These are phyloP conservation scores for Atherix ibis DNA, from an alignment of 2,888 invertebrate genomes.

Conservation along the genomic window DNA sequence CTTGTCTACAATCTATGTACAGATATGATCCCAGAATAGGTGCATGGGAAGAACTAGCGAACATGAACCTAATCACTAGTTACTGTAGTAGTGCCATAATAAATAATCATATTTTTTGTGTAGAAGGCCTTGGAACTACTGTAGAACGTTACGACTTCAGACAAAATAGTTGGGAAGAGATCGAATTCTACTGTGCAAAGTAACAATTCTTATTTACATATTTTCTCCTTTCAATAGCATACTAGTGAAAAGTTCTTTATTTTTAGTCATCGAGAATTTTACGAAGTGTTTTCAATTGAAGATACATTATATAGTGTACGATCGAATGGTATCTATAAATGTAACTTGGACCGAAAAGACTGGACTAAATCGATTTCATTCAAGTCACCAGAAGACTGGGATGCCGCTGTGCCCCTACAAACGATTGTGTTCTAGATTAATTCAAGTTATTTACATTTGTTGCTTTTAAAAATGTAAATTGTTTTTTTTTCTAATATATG, in stretches of 20 bases:
- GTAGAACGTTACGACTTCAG: conserved; percentile 21
- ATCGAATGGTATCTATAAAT: conserved; percentile 18
- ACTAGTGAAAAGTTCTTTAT: too few relatives aligned
- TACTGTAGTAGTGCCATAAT: conserved; percentile 20
- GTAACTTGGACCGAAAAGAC: conserved; percentile 14
- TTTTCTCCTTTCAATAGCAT: too few relatives aligned
- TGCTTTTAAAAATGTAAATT: conserved; percentile 15
- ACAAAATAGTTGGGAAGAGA: conserved; percentile 18
- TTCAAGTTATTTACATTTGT: too few relatives aligned
- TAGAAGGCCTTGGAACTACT: conserved; percentile 19
- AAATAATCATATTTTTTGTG: conserved; percentile 18
- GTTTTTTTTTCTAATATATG: too few relatives aligned
- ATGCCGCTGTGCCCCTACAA: conserved; percentile 19
- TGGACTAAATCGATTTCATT: conserved; percentile 17
- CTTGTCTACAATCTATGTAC: conserved; percentile 18
- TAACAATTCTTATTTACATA: too few relatives aligned
- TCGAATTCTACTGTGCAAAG: conserved; percentile 19
- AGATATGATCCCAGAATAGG: conserved; percentile 19
- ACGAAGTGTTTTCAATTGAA: conserved; percentile 19
- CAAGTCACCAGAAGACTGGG: conserved; percentile 18
- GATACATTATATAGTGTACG: conserved; percentile 19
- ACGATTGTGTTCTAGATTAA: too few relatives aligned
- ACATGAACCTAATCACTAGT: conserved; percentile 19
- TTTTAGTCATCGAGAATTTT: conserved; percentile 16
- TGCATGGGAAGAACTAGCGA: conserved; percentile 16